These are phyloP conservation scores for Scarus forsteni DNA, from an alignment of 2,797 vertebrate species.

Conservation along the genomic window DNA sequence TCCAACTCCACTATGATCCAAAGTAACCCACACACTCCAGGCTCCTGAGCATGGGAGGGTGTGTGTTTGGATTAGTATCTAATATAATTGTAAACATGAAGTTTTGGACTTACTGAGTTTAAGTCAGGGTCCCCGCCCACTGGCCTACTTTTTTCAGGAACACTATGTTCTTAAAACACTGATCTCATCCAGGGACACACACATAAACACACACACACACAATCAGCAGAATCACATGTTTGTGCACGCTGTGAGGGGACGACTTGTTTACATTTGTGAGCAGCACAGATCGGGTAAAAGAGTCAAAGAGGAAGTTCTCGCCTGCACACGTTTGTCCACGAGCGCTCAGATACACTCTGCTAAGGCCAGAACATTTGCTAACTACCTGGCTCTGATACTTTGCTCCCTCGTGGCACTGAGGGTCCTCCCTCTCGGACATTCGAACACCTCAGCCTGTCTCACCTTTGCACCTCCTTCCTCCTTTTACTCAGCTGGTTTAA, in stretches of 20 bases:
- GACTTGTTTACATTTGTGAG: slow-evolving; percentile 9
- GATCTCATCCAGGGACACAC: slow-evolving; percentile 43
- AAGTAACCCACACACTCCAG: background rate
- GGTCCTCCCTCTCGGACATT: background rate
- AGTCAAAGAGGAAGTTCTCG: background rate
- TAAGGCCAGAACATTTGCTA: slow-evolving; percentile 4
- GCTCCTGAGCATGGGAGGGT: background rate
- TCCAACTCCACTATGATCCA: background rate
- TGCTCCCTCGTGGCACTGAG: no score
- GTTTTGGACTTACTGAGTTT: slow-evolving; percentile 15
- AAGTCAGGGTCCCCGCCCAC: slow-evolving; percentile 34
- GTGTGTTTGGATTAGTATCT: slow-evolving; percentile 10
- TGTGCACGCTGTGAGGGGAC: slow-evolving; percentile 11
- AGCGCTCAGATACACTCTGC: background rate
- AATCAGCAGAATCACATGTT: slow-evolving; percentile 25
- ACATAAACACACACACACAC: slow-evolving; percentile 16
- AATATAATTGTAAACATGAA: slow-evolving; percentile 36
- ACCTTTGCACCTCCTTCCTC: background rate
- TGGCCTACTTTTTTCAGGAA: slow-evolving; percentile 63
- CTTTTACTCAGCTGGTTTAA: background rate
- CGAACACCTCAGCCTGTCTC: background rate
- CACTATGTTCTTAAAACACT: slow-evolving; percentile 66
- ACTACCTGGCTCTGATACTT: slow-evolving; percentile 9
- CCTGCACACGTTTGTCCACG: background rate
- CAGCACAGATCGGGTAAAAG: background rate